These are phyloP conservation scores for Oreochromis niloticus DNA, from an alignment of 2,113 vertebrate species.

Conservation along the genomic window DNA sequence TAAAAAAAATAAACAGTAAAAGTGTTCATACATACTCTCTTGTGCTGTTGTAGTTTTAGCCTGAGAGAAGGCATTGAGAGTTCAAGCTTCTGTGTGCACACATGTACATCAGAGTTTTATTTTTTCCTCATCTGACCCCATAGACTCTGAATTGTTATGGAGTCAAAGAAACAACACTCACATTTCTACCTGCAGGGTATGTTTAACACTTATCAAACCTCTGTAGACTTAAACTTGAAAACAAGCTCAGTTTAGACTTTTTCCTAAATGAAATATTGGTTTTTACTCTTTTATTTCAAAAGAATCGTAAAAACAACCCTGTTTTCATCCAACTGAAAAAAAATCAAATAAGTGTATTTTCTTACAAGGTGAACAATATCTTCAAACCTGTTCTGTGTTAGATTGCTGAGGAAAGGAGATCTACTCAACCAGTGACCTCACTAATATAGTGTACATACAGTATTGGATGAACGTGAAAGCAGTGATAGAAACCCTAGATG, in stretches of 20 bases:
- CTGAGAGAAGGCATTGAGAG: background rate
- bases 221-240: background rate
- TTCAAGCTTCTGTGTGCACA: background rate
- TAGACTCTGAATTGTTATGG: background rate
- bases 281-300: background rate
- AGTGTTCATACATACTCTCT: background rate
- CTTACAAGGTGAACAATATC: background rate
- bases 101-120: no score
- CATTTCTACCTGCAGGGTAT: background rate
- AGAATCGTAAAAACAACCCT: background rate
- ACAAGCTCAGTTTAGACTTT: fast-evolving
- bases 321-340: background rate
- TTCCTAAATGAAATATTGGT: background rate
- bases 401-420: background rate
- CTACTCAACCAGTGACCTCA: background rate
- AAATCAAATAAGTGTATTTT: background rate
- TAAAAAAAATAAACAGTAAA: fast-evolving
- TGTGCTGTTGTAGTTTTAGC: background rate
- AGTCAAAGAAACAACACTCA: background rate
- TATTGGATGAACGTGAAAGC: background rate
- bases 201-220: background rate
- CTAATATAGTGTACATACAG: background rate
- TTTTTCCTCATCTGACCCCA: background rate
- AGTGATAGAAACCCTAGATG: background rate
- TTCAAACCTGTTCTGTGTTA: background rate